phyloP scores from a whole-genome alignment of 2,888 invertebrate genomes.

The Ophion slaviceki region DNA sequence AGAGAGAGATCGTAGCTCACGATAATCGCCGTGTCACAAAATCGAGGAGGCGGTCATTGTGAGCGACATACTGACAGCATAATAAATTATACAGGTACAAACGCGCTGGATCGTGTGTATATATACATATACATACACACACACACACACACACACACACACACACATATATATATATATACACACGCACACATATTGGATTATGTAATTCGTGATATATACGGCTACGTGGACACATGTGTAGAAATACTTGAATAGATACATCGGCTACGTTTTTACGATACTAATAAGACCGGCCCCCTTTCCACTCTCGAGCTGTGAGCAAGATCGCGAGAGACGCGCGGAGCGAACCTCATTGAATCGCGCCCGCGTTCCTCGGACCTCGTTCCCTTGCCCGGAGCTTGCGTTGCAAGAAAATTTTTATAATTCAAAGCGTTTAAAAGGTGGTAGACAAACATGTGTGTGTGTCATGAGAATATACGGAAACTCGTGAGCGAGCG shows the following conservation, averaged over 20 bases:
- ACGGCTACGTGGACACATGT: slow-evolving; percentile 15
- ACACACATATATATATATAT: not conserved
- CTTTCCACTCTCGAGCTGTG: slow-evolving; percentile 14
- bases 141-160: too few species aligned
- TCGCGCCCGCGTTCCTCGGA: too few species aligned
- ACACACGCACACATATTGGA: slow-evolving; percentile 4
- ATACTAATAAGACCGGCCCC: slow-evolving; percentile 56
- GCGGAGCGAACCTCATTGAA: too few species aligned
- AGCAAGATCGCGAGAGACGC: not conserved
- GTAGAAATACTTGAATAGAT: slow-evolving; percentile 52
- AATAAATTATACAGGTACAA: slow-evolving; percentile 78
- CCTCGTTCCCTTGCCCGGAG: not conserved
- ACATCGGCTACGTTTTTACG: slow-evolving; percentile 53
- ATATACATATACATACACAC: slow-evolving; percentile 4
- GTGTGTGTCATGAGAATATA: not conserved
- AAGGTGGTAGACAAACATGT: slow-evolving; percentile 54
- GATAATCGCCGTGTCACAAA: slow-evolving; percentile 82
- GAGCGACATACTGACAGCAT: slow-evolving; percentile 82
- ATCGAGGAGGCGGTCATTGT: slow-evolving; percentile 81
- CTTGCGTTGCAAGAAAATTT: not conserved
- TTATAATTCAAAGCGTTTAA: slow-evolving; percentile 5
- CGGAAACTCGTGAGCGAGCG: slow-evolving; percentile 6
- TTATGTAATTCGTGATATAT: slow-evolving; percentile 14
- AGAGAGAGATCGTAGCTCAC: slow-evolving; percentile 77
- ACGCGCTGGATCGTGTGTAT: slow-evolving; percentile 35